phyloP scores from a whole-genome alignment of 1,140 invertebrate species.

The Drosophila malerkotliana region DNA sequence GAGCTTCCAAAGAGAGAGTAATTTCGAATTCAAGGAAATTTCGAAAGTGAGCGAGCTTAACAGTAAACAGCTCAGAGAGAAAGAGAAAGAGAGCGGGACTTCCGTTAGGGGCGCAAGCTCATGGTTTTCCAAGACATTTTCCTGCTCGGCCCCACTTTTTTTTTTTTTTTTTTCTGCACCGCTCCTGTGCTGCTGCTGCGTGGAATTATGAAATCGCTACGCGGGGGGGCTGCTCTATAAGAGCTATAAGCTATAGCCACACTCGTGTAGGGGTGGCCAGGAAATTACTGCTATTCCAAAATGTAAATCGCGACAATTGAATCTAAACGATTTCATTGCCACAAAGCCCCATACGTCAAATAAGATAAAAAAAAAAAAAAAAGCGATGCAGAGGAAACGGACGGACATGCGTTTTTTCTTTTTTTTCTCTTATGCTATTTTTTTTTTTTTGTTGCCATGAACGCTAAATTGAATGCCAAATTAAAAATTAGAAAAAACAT shows the following conservation, averaged over 20 bases:
- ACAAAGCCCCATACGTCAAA: constrained; percentile 62
- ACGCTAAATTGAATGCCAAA: constrained; percentile 43
- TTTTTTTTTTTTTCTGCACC: constrained; percentile 31
- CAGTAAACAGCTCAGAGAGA: constrained; percentile 32
- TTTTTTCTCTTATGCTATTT: not conserved
- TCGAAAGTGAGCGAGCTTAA: constrained; percentile 52
- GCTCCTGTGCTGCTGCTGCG: constrained; percentile 24
- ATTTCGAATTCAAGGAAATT: constrained; percentile 24
- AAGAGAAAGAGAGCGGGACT: constrained; percentile 8
- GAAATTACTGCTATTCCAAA: constrained; percentile 80
- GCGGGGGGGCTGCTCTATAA: constrained; percentile 38
- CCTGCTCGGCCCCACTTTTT: constrained; percentile 15
- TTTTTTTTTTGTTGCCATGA: constrained; percentile 5
- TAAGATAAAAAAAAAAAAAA: not conserved
- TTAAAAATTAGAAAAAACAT: constrained; percentile 42
- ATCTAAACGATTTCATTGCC: constrained; percentile 81
- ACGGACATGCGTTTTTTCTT: constrained; percentile 19
- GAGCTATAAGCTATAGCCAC: constrained; percentile 21
- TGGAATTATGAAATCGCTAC: constrained; percentile 73
- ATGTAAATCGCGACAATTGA: constrained; percentile 79
- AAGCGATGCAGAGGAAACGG: constrained; percentile 14
- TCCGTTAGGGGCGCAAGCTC: constrained; percentile 37
- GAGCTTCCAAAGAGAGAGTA: constrained; percentile 8
- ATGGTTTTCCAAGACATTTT: constrained; percentile 59
- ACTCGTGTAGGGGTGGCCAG: constrained; percentile 59